Evolutionary conservation across 2,113 vertebrate species (phyloP), one percentile per base, ranked within the genome.

Genomic region (Corydoras maculifer): DNA sequence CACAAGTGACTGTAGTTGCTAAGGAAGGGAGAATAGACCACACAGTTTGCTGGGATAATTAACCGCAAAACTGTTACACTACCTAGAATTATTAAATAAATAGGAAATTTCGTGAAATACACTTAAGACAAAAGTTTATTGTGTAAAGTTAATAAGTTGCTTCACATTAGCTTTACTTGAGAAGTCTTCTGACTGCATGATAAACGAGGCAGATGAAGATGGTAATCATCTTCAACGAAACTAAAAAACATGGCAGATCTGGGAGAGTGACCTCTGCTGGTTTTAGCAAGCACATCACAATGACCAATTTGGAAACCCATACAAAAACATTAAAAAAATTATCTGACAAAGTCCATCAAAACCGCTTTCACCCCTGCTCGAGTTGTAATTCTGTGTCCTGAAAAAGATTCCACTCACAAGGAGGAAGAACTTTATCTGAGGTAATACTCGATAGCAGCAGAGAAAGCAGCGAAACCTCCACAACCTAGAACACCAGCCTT

Each of bases 381-480:
- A 6, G 9, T 29, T 58, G 48, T 31, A 31, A 25, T 35, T 67
- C 29, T 58, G 30, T 7, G 9, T 32, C 65, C 51, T 8, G 51
- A 8, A 12, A 9, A 8, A 5, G 18, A 62, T 9, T 3, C 57
- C 55, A 54, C 53, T 53, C 7, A 7, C 64, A 15, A 43, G 35
- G 60, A 58, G 51, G 60, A 59, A 54, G 35, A 35, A 5, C 9
- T 68, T 92, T 91, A 98, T 65, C 94, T 85, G 0, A 98, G 84
- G 72, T 99, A 98, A 80, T 99, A 97, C 81, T 99, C 92, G 0
- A 98, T 98, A 0, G 93, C 96, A 1, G 95, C 95, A 0, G 97
- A 99, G 81, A 99, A 99, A 0, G 94, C 96, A 4, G 95, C 95
- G 43, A 99, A 99, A 12, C 95, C 97, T 55, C 94, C 96, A 59